phyloP scores from a whole-genome alignment of 2,888 invertebrate genomes.

The Chrysomela aeneicollis region DNA sequence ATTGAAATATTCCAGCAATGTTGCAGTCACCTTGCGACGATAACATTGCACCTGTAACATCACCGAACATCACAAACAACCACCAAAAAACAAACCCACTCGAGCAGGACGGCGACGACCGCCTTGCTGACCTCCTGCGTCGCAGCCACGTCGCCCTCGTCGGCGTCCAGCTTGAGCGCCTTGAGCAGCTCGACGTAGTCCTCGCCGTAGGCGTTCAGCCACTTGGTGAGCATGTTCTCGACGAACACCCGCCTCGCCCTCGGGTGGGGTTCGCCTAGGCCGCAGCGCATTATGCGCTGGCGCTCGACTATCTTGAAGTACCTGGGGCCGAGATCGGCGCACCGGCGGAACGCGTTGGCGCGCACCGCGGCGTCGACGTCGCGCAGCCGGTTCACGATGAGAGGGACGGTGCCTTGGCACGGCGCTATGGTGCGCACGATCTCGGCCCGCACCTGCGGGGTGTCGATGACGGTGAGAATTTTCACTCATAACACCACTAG shows the following conservation, averaged over 20 bases:
- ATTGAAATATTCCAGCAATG: too few species aligned
- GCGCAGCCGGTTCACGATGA: conserved; percentile 70
- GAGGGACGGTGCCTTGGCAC: conserved; percentile 39
- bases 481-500: too few species aligned
- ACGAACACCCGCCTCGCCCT: conserved; percentile 62
- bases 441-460: conserved; percentile 45
- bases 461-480: too few species aligned
- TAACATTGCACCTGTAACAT: too few species aligned
- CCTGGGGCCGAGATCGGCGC: conserved; percentile 45
- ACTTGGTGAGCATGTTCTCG: conserved; percentile 71
- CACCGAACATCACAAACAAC: not conserved
- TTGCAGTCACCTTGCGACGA: too few species aligned
- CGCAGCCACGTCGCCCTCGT: conserved; percentile 68
- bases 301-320: conserved; percentile 71
- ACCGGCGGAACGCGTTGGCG: conserved; percentile 62
- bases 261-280: conserved; percentile 70
- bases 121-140: conserved; percentile 65
- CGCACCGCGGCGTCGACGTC: conserved; percentile 83
- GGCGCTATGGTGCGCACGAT: conserved; percentile 47
- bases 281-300: conserved; percentile 68
- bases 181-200: conserved; percentile 75
- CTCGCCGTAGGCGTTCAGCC: conserved; percentile 77
- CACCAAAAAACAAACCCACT: conserved; percentile 52
- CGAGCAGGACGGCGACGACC: conserved; percentile 65
- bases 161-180: conserved; percentile 76